Evolutionary conservation across 1,140 invertebrate genomes (phyloP), one percentile per base, ranked within the genome.

Genomic region (Pseudoatta argentina): DNA sequence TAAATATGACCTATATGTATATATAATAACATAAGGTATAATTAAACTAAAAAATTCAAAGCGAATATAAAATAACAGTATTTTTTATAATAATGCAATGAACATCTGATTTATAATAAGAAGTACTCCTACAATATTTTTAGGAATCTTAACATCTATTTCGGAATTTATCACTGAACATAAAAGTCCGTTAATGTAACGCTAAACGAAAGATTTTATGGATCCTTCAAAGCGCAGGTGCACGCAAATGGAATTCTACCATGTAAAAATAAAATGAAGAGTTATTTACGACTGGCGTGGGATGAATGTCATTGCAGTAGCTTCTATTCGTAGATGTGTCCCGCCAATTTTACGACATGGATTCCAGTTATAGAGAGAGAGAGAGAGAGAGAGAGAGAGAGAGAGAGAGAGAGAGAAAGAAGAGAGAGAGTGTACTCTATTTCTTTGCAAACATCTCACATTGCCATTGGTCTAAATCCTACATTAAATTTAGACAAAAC

Each of bases 191-290:
- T 75, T 83, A 61, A 75, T 21, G 39, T 39, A 44, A 67, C 16
- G 16, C 21, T 14, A 55, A 24, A 24, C 12, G 18, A 6, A 72
- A 30, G n/a, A 75, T 51, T 53, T 59, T 81, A 79, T 51, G 51
- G 6, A 14, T 48, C 12, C 30, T 77, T 34, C 18, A 27, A n/a
- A 14, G 16, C 27, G 21, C 34, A 59, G 48, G 53, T 77, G 39
- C 27, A 59, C 69, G 73, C 64, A 51, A 64, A 67, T 79, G 85
- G 34, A 71, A 77, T 69, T 76, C 44, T 53, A 44, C 16, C 44
- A 77, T 61, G 83, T 79, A 85, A 85, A 85, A 85, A 85, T 66
- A 78, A 85, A 85, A 85, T 66, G 1, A 57, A 55, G n/a, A 79
- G 48, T 79, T 77, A 79, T 85, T 85, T 85, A 85, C 75, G 72